phyloP scores from a whole-genome alignment of 2,888 invertebrate species.

The Hirudinaria manillensis region DNA sequence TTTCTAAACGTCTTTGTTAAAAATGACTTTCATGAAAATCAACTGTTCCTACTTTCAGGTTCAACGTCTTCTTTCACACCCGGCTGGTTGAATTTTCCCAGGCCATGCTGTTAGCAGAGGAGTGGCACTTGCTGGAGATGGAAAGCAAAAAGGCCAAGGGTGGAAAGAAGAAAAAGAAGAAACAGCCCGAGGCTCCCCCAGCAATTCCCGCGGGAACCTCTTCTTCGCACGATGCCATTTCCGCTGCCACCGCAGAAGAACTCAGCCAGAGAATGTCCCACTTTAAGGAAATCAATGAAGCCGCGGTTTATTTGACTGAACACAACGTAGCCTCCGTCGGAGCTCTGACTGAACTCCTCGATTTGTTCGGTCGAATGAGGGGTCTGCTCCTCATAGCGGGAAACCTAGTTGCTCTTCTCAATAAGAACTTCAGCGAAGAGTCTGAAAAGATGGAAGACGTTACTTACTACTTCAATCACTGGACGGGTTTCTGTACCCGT shows the following conservation, averaged over 20 bases:
- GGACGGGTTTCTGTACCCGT: constrained; percentile 19
- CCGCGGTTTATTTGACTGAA: not conserved
- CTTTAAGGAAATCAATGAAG: constrained; percentile 14
- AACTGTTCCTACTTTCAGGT: not conserved
- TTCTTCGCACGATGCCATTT: not conserved
- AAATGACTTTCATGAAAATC: not conserved
- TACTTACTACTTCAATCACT: constrained; percentile 21
- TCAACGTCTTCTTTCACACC: constrained; percentile 13
- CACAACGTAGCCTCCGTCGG: not conserved
- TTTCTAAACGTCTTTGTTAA: not conserved
- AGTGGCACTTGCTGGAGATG: constrained; percentile 11
- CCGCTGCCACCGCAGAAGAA: not conserved
- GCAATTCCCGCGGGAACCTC: not conserved
- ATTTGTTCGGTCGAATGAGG: constrained; percentile 21
- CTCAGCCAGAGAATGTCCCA: constrained; percentile 2
- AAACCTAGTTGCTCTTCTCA: constrained; percentile 4
- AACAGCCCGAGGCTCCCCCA: not conserved
- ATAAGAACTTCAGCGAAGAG: not conserved
- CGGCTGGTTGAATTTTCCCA: constrained; percentile 11
- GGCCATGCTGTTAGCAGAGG: constrained; percentile 16
- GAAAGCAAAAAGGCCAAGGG: not conserved
- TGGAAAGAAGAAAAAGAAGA: constrained; percentile 16
- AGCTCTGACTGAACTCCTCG: constrained; percentile 10
- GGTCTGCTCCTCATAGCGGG: constrained; percentile 9
- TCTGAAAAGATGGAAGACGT: constrained; percentile 25